Percentiles rank a stretch among this genome's conserved stretches.
These are phyloP conservation scores for Dolichomitus sp. DNA, from an alignment of 2,888 invertebrate species.

Conservation along the genomic window DNA sequence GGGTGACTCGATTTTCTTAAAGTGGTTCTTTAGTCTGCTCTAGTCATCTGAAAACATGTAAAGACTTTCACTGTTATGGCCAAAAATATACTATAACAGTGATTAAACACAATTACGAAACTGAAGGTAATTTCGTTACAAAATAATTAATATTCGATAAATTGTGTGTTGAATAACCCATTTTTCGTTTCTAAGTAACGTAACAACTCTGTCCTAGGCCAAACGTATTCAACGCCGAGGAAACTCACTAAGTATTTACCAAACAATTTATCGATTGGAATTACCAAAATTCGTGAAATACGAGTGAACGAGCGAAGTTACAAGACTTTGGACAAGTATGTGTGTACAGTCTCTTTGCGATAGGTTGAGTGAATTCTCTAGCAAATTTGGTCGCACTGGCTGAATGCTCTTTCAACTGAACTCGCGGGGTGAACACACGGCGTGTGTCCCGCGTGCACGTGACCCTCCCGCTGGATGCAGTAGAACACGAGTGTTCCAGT, in stretches of 20 bases:
- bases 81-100: too few relatives aligned
- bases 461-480: not conserved
- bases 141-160: too few relatives aligned
- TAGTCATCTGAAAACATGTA: too few relatives aligned
- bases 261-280: not conserved
- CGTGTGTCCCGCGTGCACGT: not conserved
- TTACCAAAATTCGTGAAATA: not conserved
- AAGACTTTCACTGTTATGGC: too few relatives aligned
- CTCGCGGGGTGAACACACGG: not conserved
- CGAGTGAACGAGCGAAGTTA: not conserved
- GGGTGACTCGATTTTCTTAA: too few relatives aligned
- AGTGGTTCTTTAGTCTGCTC: too few relatives aligned
- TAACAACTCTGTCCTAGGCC: not conserved
- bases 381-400: slow-evolving; percentile 8
- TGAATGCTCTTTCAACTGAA: not conserved
- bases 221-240: not conserved
- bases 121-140: too few relatives aligned
- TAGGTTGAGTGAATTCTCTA: slow-evolving; percentile 8
- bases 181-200: not conserved
- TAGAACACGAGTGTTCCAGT: not conserved
- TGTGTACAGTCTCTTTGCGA: not conserved
- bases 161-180: too few relatives aligned
- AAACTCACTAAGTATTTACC: not conserved
- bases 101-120: too few relatives aligned
- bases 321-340: not conserved